These are phyloP conservation scores for Aporophyla lueneburgensis DNA, from an alignment of 2,888 invertebrate genomes.

Conservation along the genomic window DNA sequence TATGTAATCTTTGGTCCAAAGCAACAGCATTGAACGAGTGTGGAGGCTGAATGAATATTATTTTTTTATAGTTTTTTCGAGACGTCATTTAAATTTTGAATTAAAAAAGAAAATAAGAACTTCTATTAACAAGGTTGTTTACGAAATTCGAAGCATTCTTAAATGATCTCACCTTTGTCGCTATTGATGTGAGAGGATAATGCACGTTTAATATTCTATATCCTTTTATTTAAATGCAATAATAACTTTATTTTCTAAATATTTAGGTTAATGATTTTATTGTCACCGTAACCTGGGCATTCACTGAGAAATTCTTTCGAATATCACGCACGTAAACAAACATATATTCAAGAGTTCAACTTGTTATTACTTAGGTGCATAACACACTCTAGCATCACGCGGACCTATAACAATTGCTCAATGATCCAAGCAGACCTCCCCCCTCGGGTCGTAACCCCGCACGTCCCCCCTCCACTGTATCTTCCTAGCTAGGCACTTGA, in stretches of 20 bases:
- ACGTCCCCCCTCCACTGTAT: slow-evolving; percentile 34
- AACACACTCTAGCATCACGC: slow-evolving; percentile 73
- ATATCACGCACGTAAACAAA: slow-evolving; percentile 26
- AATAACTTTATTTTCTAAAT: not conserved
- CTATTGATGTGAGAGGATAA: no score
- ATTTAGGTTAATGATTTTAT: not conserved
- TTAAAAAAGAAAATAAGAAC: no score
- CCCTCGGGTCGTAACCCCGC: slow-evolving; percentile 55
- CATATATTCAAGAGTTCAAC: slow-evolving; percentile 9
- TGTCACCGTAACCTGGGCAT: not conserved
- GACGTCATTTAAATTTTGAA: no score
- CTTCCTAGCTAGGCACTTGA: slow-evolving; percentile 64
- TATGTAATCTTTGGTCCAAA: no score
- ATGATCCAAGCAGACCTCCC: slow-evolving; percentile 83
- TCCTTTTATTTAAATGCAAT: no score
- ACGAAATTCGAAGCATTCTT: no score
- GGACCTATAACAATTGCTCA: slow-evolving; percentile 81
- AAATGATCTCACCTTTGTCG: no score
- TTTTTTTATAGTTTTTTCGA: no score
- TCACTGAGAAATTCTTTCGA: slow-evolving; percentile 6
- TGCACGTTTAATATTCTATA: no score
- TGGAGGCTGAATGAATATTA: no score
- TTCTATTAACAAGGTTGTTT: no score
- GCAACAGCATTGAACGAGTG: no score
- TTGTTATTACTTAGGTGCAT: slow-evolving; percentile 21